phyloP scores from a whole-genome alignment of 2,888 invertebrate species.

The Phorcus lineatus region DNA sequence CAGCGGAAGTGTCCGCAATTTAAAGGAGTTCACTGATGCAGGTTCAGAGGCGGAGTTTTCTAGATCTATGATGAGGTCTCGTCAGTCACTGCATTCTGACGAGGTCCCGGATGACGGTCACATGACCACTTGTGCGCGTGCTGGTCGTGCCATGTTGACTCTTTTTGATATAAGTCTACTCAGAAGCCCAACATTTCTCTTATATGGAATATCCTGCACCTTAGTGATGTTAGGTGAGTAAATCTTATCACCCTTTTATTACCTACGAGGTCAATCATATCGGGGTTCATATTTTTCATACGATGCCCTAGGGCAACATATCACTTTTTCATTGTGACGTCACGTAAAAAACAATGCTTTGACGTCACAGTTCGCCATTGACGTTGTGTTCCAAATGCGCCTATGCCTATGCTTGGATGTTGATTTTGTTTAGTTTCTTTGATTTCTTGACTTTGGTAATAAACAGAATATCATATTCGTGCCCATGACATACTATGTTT shows the following conservation, averaged over 20 bases:
- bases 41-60: slow-evolving; percentile 66
- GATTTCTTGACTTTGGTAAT: too few relatives aligned
- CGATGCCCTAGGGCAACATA: too few relatives aligned
- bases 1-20: slow-evolving; percentile 93
- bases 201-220: slow-evolving; percentile 68
- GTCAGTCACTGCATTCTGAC: neutral
- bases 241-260: neutral
- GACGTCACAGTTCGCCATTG: too few relatives aligned
- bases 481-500: too few relatives aligned
- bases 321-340: too few relatives aligned
- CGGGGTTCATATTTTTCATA: too few relatives aligned
- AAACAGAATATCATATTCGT: too few relatives aligned
- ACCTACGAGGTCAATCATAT: too few relatives aligned
- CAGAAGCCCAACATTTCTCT: slow-evolving; percentile 87
- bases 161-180: slow-evolving; percentile 90
- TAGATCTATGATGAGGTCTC: neutral
- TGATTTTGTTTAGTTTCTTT: too few relatives aligned
- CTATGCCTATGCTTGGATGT: too few relatives aligned
- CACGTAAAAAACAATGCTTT: too few relatives aligned
- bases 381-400: too few relatives aligned
- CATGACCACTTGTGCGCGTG: neutral
- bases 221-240: slow-evolving; percentile 68
- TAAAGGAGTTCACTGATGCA: slow-evolving; percentile 93
- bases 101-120: neutral
- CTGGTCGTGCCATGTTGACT: neutral